A percentile compares a stretch with the other conserved stretches of the same genome.
Evolutionary conservation across 2,888 invertebrate species (phyloP).

Genomic region (Diogma glabrata): DNA sequence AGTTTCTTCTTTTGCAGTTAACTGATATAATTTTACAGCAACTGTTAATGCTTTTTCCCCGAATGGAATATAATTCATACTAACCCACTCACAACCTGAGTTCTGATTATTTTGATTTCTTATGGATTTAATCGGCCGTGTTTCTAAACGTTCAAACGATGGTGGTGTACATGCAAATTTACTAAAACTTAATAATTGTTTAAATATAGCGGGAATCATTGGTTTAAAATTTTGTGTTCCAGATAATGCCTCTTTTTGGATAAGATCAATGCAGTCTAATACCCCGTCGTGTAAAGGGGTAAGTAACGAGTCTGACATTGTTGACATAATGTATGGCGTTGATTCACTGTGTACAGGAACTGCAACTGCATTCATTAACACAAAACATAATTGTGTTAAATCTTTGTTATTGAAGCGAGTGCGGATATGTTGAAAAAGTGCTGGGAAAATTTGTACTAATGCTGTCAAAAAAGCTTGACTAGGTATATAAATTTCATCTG

Average conservation of each 20-base stretch:
- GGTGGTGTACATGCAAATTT: constrained; percentile 61
- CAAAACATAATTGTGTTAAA: constrained; percentile 65
- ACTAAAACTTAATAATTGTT: constrained; percentile 51
- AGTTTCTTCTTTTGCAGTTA: constrained; percentile 55
- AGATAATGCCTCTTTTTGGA: constrained; percentile 63
- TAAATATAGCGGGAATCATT: constrained; percentile 57
- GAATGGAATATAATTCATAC: constrained; percentile 76
- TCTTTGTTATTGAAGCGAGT: constrained; percentile 43
- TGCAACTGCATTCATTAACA: constrained; percentile 63
- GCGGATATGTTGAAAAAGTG: constrained; percentile 82
- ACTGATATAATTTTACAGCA: constrained; percentile 62
- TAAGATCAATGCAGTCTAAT: constrained; percentile 72
- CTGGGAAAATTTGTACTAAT: constrained; percentile 89
- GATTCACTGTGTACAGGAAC: constrained; percentile 73
- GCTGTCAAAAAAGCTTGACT: constrained; percentile 90
- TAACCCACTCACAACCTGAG: constrained; percentile 56
- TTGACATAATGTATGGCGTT: constrained; percentile 68
- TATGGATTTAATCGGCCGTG: constrained; percentile 28
- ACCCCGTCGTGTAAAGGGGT: constrained; percentile 77
- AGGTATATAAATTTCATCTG: constrained; percentile 64
- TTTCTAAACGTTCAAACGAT: constrained; percentile 42
- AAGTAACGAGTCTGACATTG: constrained; percentile 65
- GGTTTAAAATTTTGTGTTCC: constrained; percentile 45
- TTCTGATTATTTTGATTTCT: constrained; percentile 21
- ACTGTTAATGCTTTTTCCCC: constrained; percentile 67